Evolutionary conservation across 2,797 vertebrate genomes (phyloP).

Genomic region (Cirrhinus mrigala): DNA sequence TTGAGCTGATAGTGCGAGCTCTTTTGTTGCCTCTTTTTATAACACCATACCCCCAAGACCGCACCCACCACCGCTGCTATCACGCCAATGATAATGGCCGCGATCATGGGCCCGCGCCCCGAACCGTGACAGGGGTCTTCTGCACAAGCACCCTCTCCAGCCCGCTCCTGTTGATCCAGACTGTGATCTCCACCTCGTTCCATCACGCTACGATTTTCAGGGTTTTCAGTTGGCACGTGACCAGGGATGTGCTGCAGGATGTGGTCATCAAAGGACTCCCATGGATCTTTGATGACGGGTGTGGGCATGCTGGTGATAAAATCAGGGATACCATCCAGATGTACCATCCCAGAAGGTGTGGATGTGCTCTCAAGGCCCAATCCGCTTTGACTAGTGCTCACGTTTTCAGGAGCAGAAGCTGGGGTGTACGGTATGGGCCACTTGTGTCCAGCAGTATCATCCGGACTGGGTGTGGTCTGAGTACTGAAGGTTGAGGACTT

Average conservation of each 20-base stretch:
- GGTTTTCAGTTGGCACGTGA: constrained; percentile 22
- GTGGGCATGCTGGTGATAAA: constrained; percentile 64
- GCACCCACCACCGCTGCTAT: constrained; percentile 78
- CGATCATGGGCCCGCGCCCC: constrained; percentile 82
- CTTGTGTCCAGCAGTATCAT: constrained; percentile 59
- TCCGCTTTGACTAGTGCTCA: constrained; percentile 54
- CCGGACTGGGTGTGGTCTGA: constrained; percentile 58
- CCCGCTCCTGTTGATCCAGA: constrained; percentile 76
- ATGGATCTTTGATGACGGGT: constrained; percentile 67
- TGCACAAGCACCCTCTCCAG: constrained; percentile 73
- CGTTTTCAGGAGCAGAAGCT: constrained; percentile 66
- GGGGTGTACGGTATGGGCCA: constrained; percentile 55
- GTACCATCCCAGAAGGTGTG: constrained; percentile 65
- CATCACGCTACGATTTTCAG: constrained; percentile 51
- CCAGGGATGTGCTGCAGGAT: constrained; percentile 62
- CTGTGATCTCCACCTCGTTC: constrained; percentile 65
- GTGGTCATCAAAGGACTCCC: constrained; percentile 69
- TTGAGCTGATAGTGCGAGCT: constrained; percentile 93
- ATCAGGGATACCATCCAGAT: constrained; percentile 61
- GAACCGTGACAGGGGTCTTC: constrained; percentile 76
- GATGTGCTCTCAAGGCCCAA: constrained; percentile 60
- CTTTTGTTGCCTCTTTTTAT: constrained; percentile 88
- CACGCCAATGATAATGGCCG: constrained; percentile 83
- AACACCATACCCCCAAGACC: constrained; percentile 86
- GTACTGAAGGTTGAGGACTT: constrained; percentile 62